Conservation (phyloP, 2,797 vertebrate species). For the Gadopsis bispinosus region DNA sequence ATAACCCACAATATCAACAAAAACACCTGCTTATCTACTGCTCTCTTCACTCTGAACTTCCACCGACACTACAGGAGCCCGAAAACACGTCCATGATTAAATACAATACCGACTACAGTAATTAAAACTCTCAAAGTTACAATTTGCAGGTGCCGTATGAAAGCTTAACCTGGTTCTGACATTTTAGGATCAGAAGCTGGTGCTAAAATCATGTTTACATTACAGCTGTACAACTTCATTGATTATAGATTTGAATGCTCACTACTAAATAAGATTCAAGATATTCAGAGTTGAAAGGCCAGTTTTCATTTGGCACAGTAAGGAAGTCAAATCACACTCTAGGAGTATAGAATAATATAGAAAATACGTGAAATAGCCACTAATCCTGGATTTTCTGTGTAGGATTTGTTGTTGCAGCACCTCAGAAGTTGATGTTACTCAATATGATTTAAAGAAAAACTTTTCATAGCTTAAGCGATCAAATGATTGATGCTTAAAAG, state of each 20-base stretch:
- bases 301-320: constrained; percentile 44
- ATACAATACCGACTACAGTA: constrained; percentile 5
- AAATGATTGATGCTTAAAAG: constrained; percentile 50
- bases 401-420: constrained; percentile 51
- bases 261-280: constrained; percentile 18
- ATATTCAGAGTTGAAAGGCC: constrained; percentile 52
- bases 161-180: constrained; percentile 39
- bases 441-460: constrained; percentile 16
- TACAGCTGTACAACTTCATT: constrained; percentile 29
- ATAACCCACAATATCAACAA: constrained; percentile 24
- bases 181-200: constrained; percentile 70
- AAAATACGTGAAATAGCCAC: constrained; percentile 66
- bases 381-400: constrained; percentile 32
- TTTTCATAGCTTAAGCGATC: constrained; percentile 40
- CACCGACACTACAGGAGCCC: constrained; percentile 10
- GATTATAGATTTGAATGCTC: constrained; percentile 28
- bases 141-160: constrained; percentile 36
- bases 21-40: constrained; percentile 14
- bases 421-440: constrained; percentile 38
- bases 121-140: constrained; percentile 34
- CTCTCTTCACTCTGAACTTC: constrained; percentile 4
- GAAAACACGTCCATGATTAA: constrained; percentile 23
- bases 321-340: constrained; percentile 53
- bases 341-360: constrained; percentile 49
- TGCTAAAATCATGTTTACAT: constrained; percentile 71